These are phyloP conservation scores for Archivesica marissinica DNA, from an alignment of 1,140 invertebrate species.

Conservation along the genomic window DNA sequence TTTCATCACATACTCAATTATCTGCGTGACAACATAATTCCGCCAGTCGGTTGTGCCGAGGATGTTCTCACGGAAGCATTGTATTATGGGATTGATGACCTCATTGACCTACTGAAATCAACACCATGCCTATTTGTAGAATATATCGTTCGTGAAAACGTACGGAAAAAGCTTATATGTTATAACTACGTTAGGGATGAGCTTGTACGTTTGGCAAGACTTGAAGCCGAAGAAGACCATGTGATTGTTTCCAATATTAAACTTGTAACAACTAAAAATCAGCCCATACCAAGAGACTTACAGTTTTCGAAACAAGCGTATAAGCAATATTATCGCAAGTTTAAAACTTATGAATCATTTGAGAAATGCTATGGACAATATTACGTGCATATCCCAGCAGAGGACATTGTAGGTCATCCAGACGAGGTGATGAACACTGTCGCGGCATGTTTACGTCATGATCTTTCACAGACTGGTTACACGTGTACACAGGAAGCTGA, in stretches of 20 bases:
- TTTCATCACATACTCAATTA: conserved; percentile 74
- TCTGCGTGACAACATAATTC: conserved; percentile 68
- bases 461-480: conserved; percentile 64
- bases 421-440: conserved; percentile 66
- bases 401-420: conserved; percentile 64
- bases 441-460: conserved; percentile 62
- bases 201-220: conserved; percentile 62
- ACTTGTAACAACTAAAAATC: conserved; percentile 69
- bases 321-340: conserved; percentile 71
- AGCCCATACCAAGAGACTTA: conserved; percentile 69
- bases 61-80: conserved; percentile 68
- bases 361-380: conserved; percentile 70
- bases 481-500: conserved; percentile 46
- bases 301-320: conserved; percentile 71
- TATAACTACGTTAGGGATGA: conserved; percentile 67
- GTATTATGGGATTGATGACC: conserved; percentile 69
- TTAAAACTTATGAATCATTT: conserved; percentile 66
- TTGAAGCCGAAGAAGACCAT: conserved; percentile 65
- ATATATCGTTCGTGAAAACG: conserved; percentile 67
- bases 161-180: conserved; percentile 64
- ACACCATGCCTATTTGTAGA: conserved; percentile 70
- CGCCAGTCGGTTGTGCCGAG: conserved; percentile 63
- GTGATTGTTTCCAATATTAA: conserved; percentile 64
- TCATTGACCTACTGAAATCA: conserved; percentile 65
- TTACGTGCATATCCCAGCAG: conserved; percentile 66